Percentiles rank a stretch among this genome's conserved stretches.
phyloP scores from a whole-genome alignment of 2,113 vertebrate species.

The Centropristis striata region DNA sequence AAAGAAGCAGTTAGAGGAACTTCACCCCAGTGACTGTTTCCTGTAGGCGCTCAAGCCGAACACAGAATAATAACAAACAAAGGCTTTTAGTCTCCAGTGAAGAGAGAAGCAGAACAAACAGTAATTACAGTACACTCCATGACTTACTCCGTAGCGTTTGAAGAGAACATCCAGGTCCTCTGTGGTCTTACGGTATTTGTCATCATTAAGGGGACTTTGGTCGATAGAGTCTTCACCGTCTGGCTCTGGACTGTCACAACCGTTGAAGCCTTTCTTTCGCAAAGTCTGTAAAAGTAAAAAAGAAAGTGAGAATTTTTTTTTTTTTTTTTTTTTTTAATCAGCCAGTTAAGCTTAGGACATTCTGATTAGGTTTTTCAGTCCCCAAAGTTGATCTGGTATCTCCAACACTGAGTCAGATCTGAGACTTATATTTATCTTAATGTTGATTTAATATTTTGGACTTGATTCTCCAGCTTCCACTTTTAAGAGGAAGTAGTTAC shows the following conservation, averaged over 20 bases:
- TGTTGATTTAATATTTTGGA: background rate
- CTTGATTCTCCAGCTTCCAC: background rate
- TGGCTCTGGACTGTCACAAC: slow-evolving; percentile 98
- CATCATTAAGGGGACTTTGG: slow-evolving; percentile 97
- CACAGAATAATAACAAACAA: slow-evolving; percentile 21
- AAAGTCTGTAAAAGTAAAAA: slow-evolving; percentile 88
- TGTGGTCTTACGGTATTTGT: slow-evolving; percentile 94
- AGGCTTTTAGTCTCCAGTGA: background rate
- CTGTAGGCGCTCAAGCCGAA: slow-evolving; percentile 25
- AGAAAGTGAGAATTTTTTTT: background rate
- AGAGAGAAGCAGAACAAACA: slow-evolving; percentile 8
- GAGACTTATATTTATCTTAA: background rate
- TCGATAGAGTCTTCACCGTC: slow-evolving; percentile 98
- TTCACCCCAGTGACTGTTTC: slow-evolving; percentile 41
- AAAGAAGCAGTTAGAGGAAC: slow-evolving; percentile 37
- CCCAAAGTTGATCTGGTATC: background rate
- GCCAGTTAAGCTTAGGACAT: background rate
- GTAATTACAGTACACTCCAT: background rate
- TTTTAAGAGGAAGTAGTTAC: background rate
- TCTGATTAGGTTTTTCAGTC: too few relatives aligned
- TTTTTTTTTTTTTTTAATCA: background rate
- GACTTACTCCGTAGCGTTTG: slow-evolving; percentile 97
- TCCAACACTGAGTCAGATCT: background rate
- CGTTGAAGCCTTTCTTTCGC: slow-evolving; percentile 99
- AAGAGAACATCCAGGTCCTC: slow-evolving; percentile 98